Evolutionary conservation across 2,888 invertebrate genomes (phyloP).

Genomic region (Acanthopleura granulata): DNA sequence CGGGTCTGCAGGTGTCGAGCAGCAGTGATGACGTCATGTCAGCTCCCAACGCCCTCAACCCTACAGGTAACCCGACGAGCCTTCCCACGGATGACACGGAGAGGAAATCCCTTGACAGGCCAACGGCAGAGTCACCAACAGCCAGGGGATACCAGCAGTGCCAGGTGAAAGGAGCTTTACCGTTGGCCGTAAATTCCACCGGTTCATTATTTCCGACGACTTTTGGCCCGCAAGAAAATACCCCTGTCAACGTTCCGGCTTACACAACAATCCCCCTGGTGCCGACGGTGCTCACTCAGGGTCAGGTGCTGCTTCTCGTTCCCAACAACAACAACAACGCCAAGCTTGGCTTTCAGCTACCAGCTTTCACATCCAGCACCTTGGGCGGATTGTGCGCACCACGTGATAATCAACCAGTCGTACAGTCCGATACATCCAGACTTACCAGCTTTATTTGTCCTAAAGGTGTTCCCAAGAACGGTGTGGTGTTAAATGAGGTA

Average conservation of each 20-base stretch:
- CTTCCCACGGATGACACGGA: not conserved
- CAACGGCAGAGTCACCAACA: not conserved
- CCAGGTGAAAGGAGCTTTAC: not conserved
- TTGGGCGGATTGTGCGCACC: not conserved
- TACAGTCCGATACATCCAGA: not conserved
- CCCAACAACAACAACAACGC: not conserved
- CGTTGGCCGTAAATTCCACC: not conserved
- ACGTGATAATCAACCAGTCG: not conserved
- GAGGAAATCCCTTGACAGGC: not conserved
- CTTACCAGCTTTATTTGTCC: too few relatives aligned
- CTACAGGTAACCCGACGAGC: not conserved
- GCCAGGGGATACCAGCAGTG: not conserved
- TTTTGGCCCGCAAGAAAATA: too few relatives aligned
- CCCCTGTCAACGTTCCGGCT: not conserved
- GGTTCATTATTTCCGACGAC: not conserved
- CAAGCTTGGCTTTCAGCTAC: not conserved
- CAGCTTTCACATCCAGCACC: not conserved
- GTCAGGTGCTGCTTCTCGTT: not conserved
- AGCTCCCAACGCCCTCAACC: not conserved
- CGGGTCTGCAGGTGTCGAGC: slow-evolving; percentile 4
- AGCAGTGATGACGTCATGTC: slow-evolving; percentile 6
- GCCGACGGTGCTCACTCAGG: not conserved
- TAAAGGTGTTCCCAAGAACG: too few relatives aligned
- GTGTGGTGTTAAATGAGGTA: too few relatives aligned
- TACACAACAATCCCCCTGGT: slow-evolving; percentile 1